These are phyloP conservation scores for Thamnaconus septentrionalis DNA, from an alignment of 2,113 vertebrate species.

Conservation along the genomic window DNA sequence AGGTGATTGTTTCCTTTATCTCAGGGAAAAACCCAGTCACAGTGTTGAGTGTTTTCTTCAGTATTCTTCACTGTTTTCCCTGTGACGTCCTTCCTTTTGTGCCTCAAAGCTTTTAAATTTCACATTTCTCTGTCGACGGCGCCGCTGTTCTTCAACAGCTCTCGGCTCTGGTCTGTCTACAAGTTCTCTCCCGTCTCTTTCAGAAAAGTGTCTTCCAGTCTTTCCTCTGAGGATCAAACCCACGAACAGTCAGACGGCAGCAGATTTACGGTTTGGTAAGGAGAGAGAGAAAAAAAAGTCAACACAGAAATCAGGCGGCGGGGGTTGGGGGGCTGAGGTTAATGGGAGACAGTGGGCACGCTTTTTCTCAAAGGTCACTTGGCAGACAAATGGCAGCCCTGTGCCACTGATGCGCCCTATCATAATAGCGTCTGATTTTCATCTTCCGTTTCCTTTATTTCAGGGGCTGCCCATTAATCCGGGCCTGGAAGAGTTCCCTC, in stretches of 20 bases:
- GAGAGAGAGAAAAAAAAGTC: slow-evolving; percentile 8
- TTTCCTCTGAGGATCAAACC: slow-evolving; percentile 59
- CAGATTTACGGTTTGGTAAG: slow-evolving; percentile 48
- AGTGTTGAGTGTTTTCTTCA: too few relatives aligned
- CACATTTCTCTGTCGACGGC: slow-evolving; percentile 7
- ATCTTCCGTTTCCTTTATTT: slow-evolving; percentile 58
- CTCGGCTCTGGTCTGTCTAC: slow-evolving; percentile 59
- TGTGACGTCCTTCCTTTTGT: too few relatives aligned
- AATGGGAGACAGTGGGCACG: slow-evolving; percentile 60
- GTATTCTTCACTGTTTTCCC: too few relatives aligned
- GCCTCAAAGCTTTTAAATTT: background rate
- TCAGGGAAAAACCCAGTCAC: too few relatives aligned
- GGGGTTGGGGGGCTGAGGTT: slow-evolving; percentile 18
- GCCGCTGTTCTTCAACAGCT: slow-evolving; percentile 10
- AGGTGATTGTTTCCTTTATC: too few relatives aligned
- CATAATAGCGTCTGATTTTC: slow-evolving; percentile 60
- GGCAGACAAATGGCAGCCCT: slow-evolving; percentile 71
- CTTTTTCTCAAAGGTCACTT: slow-evolving; percentile 84
- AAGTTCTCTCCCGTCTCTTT: slow-evolving; percentile 63
- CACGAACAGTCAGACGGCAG: slow-evolving; percentile 65
- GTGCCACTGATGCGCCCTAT: slow-evolving; percentile 70
- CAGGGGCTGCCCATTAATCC: slow-evolving; percentile 36
- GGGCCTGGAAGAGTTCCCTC: slow-evolving; percentile 31
- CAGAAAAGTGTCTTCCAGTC: slow-evolving; percentile 68
- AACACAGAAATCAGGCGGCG: slow-evolving; percentile 16